Evolutionary conservation across 2,113 vertebrate species (phyloP).

Genomic region (Bubalus kerabau): DNA sequence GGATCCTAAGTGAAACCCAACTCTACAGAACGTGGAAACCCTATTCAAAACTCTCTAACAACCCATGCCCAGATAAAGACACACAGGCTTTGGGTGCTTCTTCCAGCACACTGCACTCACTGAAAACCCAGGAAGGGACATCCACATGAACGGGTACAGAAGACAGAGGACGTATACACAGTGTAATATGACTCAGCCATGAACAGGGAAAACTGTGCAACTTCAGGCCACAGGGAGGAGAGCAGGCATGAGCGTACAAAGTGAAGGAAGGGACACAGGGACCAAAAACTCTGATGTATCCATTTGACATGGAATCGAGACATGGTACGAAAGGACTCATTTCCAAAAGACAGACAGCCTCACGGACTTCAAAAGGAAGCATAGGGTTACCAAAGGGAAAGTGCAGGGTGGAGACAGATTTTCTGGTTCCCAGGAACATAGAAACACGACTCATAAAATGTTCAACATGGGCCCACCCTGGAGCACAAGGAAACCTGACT

Average conservation of each 20-base stretch:
- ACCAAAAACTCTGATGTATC: background rate
- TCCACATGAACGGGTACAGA: background rate
- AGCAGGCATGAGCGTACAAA: background rate
- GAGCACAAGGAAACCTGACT: background rate
- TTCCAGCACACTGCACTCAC: background rate
- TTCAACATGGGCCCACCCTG: background rate
- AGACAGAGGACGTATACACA: background rate
- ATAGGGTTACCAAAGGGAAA: background rate
- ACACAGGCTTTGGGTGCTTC: background rate
- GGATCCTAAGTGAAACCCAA: background rate
- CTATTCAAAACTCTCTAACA: background rate
- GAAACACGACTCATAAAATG: background rate
- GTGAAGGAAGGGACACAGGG: background rate
- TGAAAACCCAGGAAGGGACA: background rate
- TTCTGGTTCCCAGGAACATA: background rate
- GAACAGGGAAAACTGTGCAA: background rate
- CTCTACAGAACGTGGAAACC: background rate
- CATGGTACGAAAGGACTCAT: background rate
- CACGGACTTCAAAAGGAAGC: background rate
- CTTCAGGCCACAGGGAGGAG: background rate
- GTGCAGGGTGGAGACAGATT: background rate
- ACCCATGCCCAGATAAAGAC: background rate
- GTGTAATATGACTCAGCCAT: accelerated
- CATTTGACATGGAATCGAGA: background rate
- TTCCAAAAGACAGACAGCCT: background rate